Evolutionary conservation across 2,888 invertebrate genomes (phyloP).

Genomic region (Glyphotaelius pellucidus): DNA sequence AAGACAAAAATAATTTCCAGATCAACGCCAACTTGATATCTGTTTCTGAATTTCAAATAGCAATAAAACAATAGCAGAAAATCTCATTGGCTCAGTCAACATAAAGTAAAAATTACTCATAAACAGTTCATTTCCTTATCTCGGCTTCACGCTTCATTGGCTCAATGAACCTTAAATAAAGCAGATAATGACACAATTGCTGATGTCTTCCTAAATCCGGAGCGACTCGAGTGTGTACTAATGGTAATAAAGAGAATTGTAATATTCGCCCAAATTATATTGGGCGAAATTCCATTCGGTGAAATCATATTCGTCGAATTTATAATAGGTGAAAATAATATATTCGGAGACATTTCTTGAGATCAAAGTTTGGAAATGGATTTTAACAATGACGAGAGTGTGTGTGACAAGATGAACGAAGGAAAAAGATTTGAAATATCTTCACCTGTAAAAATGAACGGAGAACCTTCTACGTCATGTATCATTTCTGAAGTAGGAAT

Average conservation of each 20-base stretch:
- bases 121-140: conserved; percentile 40
- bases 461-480: not conserved
- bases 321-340: not conserved
- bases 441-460: not conserved
- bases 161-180: conserved; percentile 20
- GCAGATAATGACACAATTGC: conserved; percentile 32
- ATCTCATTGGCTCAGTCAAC: not conserved
- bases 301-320: not conserved
- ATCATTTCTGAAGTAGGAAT: not conserved
- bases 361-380: conserved; percentile 14
- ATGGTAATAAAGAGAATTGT: not conserved
- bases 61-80: not conserved
- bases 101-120: conserved; percentile 32
- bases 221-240: conserved; percentile 4
- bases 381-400: conserved; percentile 9
- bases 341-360: not conserved
- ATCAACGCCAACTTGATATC: not conserved
- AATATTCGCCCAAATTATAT: not conserved
- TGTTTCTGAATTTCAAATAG: not conserved
- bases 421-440: not conserved
- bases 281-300: not conserved
- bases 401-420: conserved; percentile 27
- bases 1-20: not conserved
- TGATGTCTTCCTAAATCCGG: conserved; percentile 1
- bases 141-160: conserved; percentile 22